phyloP scores from a whole-genome alignment of 2,113 vertebrate genomes.

The Tragelaphus buxtoni region DNA sequence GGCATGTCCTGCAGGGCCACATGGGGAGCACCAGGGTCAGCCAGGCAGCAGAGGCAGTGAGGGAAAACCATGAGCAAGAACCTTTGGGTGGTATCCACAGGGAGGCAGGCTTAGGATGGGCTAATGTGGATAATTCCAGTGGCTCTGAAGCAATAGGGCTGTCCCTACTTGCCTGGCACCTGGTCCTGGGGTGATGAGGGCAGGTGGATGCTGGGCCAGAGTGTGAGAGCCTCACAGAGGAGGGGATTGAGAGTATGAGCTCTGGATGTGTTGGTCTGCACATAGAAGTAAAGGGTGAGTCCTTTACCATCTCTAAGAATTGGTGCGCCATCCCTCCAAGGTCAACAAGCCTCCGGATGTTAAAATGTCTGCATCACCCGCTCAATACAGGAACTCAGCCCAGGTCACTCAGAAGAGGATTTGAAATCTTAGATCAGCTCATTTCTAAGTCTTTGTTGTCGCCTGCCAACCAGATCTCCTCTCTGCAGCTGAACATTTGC shows the following conservation, averaged over 20 bases:
- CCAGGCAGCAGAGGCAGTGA: background rate
- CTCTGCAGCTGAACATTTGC: background rate
- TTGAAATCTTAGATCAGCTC: background rate
- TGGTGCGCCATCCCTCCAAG: background rate
- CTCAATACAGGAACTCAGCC: background rate
- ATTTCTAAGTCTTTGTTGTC: background rate
- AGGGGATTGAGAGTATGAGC: rapidly evolving
- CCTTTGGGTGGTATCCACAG: rapidly evolving
- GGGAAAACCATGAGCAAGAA: rapidly evolving
- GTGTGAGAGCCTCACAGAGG: too few species aligned
- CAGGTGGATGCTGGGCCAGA: background rate
- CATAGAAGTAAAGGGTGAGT: background rate
- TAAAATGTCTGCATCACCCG: background rate
- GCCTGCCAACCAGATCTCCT: background rate
- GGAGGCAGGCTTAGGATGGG: background rate
- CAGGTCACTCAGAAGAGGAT: background rate
- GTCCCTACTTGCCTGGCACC: background rate
- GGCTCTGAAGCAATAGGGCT: background rate
- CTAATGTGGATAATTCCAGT: background rate
- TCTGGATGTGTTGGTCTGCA: background rate
- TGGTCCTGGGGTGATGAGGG: background rate
- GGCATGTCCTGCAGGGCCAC: rapidly evolving
- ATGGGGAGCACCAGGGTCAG: rapidly evolving
- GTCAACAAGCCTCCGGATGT: background rate
- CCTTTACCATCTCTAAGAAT: rapidly evolving